A percentile compares a stretch with the other conserved stretches of the same genome.
These are phyloP conservation scores for Staurois parvus DNA, from an alignment of 2,797 vertebrate species.

Conservation along the genomic window DNA sequence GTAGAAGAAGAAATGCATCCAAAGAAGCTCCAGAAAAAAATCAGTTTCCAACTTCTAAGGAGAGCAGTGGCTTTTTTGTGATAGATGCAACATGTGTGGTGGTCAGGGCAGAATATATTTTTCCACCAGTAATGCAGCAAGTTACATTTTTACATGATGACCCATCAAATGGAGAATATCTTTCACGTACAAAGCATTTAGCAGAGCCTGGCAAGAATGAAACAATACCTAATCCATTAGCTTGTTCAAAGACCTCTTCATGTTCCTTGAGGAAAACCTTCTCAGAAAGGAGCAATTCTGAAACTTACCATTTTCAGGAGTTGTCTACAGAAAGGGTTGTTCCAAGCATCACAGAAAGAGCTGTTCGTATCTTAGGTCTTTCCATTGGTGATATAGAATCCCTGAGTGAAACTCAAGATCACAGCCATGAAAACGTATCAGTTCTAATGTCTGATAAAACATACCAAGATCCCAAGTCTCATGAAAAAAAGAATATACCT, in stretches of 20 bases:
- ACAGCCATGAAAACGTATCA: background rate
- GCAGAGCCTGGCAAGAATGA: background rate
- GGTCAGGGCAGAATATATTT: constrained; percentile 74
- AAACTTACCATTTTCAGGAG: background rate
- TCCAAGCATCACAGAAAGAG: constrained; percentile 42
- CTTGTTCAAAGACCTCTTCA: background rate
- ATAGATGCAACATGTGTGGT: constrained; percentile 79
- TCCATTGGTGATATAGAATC: constrained; percentile 38
- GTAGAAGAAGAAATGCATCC: background rate
- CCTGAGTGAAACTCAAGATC: background rate
- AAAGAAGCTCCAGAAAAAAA: background rate
- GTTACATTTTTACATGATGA: constrained; percentile 59
- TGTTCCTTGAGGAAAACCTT: background rate
- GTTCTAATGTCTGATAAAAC: background rate
- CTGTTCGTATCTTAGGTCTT: constrained; percentile 49
- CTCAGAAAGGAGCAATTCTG: background rate
- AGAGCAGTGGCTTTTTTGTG: constrained; percentile 72
- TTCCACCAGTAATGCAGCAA: constrained; percentile 67
- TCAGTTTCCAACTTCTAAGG: background rate
- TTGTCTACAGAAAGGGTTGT: background rate
- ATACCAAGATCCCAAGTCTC: too few species aligned
- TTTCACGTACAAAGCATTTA: background rate
- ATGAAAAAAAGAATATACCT: background rate
- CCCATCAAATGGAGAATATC: background rate
- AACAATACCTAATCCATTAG: background rate